Evolutionary conservation across 2,888 invertebrate species (phyloP).

Genomic region (Branchipolynoe longqiensis): DNA sequence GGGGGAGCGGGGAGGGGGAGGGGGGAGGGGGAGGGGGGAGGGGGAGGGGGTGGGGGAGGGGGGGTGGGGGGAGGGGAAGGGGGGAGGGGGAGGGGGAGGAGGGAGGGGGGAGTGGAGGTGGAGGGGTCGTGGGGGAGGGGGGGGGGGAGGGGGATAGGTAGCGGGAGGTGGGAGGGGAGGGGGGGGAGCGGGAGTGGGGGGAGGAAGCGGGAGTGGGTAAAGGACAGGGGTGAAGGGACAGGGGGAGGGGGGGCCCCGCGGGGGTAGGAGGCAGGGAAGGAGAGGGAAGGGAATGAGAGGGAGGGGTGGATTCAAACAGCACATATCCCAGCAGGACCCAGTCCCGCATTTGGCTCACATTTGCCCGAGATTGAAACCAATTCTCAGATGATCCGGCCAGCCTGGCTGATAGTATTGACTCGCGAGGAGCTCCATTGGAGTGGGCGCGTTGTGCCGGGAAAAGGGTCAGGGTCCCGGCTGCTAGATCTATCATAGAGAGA

Average conservation of each 20-base stretch:
- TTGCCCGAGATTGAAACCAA: slow-evolving; percentile 46
- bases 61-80: not conserved
- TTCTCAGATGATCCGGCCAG: slow-evolving; percentile 52
- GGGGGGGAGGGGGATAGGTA: not conserved
- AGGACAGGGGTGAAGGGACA: not conserved
- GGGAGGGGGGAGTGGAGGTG: not conserved
- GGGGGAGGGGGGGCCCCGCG: not conserved
- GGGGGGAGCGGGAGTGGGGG: not conserved
- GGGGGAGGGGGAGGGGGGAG: not conserved
- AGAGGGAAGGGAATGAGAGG: not conserved
- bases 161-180: not conserved
- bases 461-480: slow-evolving; percentile 12
- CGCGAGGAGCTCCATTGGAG: not conserved
- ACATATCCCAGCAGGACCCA: slow-evolving; percentile 3
- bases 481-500: slow-evolving; percentile 7
- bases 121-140: not conserved
- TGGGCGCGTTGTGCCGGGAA: not conserved
- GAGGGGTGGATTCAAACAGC: not conserved
- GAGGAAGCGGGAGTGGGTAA: not conserved
- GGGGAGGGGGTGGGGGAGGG: not conserved
- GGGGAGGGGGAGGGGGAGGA: not conserved
- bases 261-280: not conserved
- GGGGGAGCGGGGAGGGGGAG: not conserved
- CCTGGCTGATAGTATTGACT: slow-evolving; percentile 54
- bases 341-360: slow-evolving; percentile 20